Percentiles rank a stretch among this genome's conserved stretches.
phyloP scores from a whole-genome alignment of 2,888 invertebrate species.

The Gerosis bhagava region DNA sequence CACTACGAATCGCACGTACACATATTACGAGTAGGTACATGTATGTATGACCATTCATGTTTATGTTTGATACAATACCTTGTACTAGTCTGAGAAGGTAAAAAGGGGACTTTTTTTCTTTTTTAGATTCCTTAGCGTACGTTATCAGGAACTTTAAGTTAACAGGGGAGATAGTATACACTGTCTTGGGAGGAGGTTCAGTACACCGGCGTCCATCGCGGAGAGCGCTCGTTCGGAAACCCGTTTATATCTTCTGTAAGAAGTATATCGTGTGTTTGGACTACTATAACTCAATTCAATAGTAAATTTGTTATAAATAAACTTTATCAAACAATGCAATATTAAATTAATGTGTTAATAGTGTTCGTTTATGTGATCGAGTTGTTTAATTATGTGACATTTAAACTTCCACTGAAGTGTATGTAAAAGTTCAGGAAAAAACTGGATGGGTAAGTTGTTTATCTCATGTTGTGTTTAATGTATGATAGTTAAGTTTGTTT shows the following conservation, averaged over 20 bases:
- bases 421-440: slow-evolving; percentile 18
- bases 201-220: slow-evolving; percentile 52
- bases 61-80: slow-evolving; percentile 19
- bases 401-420: slow-evolving; percentile 19
- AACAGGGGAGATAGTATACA: slow-evolving; percentile 64
- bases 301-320: no score
- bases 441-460: slow-evolving; percentile 21
- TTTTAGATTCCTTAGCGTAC: slow-evolving; percentile 50
- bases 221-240: slow-evolving; percentile 54
- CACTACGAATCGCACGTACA: no score
- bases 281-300: neutral
- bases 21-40: neutral
- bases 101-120: slow-evolving; percentile 19
- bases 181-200: slow-evolving; percentile 44
- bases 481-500: no score
- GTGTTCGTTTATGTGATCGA: slow-evolving; percentile 32
- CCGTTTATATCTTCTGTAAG: slow-evolving; percentile 54
- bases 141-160: slow-evolving; percentile 70
- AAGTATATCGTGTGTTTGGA: slow-evolving; percentile 17
- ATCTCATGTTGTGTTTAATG: no score
- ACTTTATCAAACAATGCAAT: no score
- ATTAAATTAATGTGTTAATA: slow-evolving; percentile 27
- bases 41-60: slow-evolving; percentile 13
- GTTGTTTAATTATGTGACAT: slow-evolving; percentile 29
- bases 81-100: slow-evolving; percentile 14